Base-by-base conservation (phyloP, 2,113 vertebrate species). In the Tupaia tana region DNA sequence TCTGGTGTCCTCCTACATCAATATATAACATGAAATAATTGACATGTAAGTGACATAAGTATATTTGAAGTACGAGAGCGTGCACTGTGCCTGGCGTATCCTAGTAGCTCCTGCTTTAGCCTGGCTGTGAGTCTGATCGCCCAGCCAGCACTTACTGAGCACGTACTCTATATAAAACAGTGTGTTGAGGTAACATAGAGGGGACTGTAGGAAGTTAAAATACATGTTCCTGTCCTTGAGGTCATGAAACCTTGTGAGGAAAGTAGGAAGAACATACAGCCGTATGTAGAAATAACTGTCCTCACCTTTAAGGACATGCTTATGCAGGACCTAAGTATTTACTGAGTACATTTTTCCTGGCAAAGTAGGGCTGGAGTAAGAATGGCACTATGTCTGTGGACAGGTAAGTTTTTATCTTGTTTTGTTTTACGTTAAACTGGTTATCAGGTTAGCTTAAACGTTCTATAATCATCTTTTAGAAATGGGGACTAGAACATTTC, bases 381-480 rank as follows among this genome's bases (percentile, higher is more conserved):
- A 80, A 56, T 27, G 82, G 29, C n/a, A 74, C 64, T 75, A 56
- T 90, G 16, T 93, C 2, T 25, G 54, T 25, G 54, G 56, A 66
- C 86, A 96, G 97, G 96, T 96, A 97, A 97, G 96, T 97, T 90
- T 73, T 54, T 43, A 67, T 31, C 29, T 92, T 61, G 10, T 5
- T 73, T 85, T 75, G 31, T 85, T 91, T 77, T 27, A 0, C 66
- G 69, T 71, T 67, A 70, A 95, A 54, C 52, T 92, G 7, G 9
- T 89, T 86, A 56, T 70, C 86, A 52, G 29, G 20, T 78, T 93
- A 52, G 11, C 59, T 80, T 95, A 83, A 85, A 34, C 90, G 73
- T 85, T 92, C 59, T 94, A 3, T 43, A 52, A 7, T 71, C 71
- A 27, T 64, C 29, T 59, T 86, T 83, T 58, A 88, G 89, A 89